These are phyloP conservation scores for Coleophora deauratella DNA, from an alignment of 2,888 invertebrate species.

Conservation along the genomic window DNA sequence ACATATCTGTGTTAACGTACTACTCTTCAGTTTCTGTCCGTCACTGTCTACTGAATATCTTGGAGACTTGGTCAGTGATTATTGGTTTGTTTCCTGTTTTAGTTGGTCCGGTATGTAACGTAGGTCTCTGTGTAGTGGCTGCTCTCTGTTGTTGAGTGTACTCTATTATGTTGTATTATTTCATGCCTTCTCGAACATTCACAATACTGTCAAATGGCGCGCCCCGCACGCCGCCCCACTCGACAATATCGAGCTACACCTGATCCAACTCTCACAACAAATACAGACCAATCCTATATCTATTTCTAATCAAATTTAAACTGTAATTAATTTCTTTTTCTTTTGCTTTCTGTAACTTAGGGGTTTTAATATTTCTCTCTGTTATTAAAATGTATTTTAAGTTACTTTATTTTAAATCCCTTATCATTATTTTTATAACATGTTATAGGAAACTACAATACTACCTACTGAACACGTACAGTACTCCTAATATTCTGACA, in stretches of 20 bases:
- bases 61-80: slow-evolving; percentile 37
- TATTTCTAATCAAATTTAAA: slow-evolving; percentile 14
- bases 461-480: slow-evolving; percentile 29
- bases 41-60: slow-evolving; percentile 30
- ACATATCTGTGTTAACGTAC: slow-evolving; percentile 25
- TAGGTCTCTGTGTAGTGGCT: slow-evolving; percentile 74
- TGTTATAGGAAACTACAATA: slow-evolving; percentile 36
- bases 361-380: not conserved
- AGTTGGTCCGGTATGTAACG: slow-evolving; percentile 56
- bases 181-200: slow-evolving; percentile 72
- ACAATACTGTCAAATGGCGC: slow-evolving; percentile 69
- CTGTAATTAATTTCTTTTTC: slow-evolving; percentile 9
- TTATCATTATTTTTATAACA: slow-evolving; percentile 23
- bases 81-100: slow-evolving; percentile 56
- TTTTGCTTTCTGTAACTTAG: not conserved
- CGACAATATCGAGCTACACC: slow-evolving; percentile 72
- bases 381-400: slow-evolving; percentile 11
- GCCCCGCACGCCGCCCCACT: slow-evolving; percentile 65
- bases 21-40: slow-evolving; percentile 24
- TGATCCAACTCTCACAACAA: slow-evolving; percentile 65
- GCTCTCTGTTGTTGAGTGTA: slow-evolving; percentile 74
- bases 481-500: slow-evolving; percentile 45
- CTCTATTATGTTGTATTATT: slow-evolving; percentile 71
- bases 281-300: slow-evolving; percentile 46
- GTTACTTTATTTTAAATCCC: slow-evolving; percentile 17